Conservation (phyloP, 2,888 invertebrate genomes). For the Drosophila mercatorum region DNA sequence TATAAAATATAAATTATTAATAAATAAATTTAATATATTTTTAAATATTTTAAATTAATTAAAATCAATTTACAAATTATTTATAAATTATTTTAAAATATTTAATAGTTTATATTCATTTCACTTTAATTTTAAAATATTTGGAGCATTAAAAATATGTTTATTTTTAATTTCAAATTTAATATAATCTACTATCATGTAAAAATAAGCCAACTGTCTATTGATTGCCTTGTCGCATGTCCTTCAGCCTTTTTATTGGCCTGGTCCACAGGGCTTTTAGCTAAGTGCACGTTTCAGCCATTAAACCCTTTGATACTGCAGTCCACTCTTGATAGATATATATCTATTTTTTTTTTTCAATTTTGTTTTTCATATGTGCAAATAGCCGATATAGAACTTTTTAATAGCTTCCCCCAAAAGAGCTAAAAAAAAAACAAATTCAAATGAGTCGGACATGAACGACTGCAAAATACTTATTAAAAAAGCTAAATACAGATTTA, state of each 20-base stretch:
- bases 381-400: background rate
- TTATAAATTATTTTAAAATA: too few relatives aligned
- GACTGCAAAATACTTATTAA: background rate
- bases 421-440: background rate
- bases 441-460: too few relatives aligned
- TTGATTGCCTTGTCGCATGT: background rate
- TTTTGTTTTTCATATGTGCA: background rate
- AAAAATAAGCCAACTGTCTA: background rate
- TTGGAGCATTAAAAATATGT: background rate
- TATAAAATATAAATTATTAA: too few relatives aligned
- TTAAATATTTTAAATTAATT: too few relatives aligned
- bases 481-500: background rate
- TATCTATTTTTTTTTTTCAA: background rate
- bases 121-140: too few relatives aligned
- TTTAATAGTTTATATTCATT: too few relatives aligned
- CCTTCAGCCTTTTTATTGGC: background rate
- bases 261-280: background rate
- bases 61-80: too few relatives aligned
- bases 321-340: conserved; percentile 47
- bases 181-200: too few relatives aligned
- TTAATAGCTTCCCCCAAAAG: background rate
- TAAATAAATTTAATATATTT: too few relatives aligned
- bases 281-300: conserved; percentile 55
- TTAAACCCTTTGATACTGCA: conserved; percentile 50
- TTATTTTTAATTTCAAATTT: background rate